These are phyloP conservation scores for Melipona bicolor DNA, from an alignment of 2,888 invertebrate species.

Conservation along the genomic window DNA sequence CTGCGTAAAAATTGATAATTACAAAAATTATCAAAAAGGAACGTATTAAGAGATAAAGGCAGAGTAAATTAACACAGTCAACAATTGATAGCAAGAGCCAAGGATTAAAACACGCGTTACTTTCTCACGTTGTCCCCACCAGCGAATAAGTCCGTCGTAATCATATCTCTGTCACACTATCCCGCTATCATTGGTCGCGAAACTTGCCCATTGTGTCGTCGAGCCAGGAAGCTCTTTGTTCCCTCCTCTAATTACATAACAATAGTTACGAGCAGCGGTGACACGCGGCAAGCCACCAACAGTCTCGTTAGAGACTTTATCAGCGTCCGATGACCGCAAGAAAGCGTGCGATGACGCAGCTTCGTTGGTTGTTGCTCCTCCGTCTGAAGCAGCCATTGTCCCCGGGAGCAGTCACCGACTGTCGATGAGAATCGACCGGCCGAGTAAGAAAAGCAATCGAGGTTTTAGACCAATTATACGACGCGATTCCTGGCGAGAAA, in stretches of 20 bases:
- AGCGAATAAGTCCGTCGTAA: no score
- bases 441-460: slow-evolving; percentile 12
- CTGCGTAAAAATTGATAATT: no score
- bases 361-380: slow-evolving; percentile 21
- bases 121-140: no score
- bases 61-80: no score
- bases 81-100: no score
- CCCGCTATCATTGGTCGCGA: not conserved
- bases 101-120: no score
- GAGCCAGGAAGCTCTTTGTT: slow-evolving; percentile 24
- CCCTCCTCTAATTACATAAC: slow-evolving; percentile 48
- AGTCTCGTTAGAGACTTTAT: slow-evolving; percentile 61
- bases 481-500: not conserved
- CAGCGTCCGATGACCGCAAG: slow-evolving; percentile 46
- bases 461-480: slow-evolving; percentile 1
- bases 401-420: not conserved
- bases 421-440: not conserved
- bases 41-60: no score
- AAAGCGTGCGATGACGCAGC: slow-evolving; percentile 32
- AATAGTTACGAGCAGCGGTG: slow-evolving; percentile 24
- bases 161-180: not conserved
- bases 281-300: slow-evolving; percentile 22
- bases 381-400: slow-evolving; percentile 8
- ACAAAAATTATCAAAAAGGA: no score
- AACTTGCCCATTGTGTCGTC: slow-evolving; percentile 1